These are phyloP conservation scores for Tetragonisca angustula DNA, from an alignment of 2,888 invertebrate genomes.

Conservation along the genomic window DNA sequence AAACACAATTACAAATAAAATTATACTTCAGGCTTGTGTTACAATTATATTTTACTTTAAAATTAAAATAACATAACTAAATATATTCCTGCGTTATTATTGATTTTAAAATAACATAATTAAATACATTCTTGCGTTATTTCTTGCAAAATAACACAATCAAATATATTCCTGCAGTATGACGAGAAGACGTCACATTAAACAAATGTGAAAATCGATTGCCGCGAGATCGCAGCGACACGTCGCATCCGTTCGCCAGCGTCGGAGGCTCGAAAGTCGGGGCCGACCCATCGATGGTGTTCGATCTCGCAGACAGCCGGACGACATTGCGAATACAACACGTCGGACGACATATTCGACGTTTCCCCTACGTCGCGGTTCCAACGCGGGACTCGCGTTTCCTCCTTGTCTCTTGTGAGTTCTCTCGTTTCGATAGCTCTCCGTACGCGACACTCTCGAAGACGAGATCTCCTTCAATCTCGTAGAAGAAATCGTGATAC, in stretches of 20 bases:
- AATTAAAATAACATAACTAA: no score
- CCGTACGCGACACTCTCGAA: background rate
- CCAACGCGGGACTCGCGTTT: background rate
- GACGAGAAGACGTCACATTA: no score
- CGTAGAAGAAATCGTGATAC: background rate
- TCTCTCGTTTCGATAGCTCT: background rate
- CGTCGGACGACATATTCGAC: constrained; percentile 31
- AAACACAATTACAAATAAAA: no score
- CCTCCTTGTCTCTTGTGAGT: background rate
- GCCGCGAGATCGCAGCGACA: background rate
- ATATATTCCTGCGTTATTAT: no score
- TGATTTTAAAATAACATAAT: no score
- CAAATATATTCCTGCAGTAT: no score
- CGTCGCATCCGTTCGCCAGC: background rate
- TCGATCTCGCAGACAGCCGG: constrained; percentile 51
- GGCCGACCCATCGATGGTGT: constrained; percentile 33
- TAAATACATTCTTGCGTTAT: no score
- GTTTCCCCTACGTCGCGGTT: background rate
- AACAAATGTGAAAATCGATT: background rate
- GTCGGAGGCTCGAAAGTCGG: background rate
- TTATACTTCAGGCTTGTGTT: no score
- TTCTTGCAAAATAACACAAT: no score
- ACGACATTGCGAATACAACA: constrained; percentile 50
- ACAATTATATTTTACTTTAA: no score
- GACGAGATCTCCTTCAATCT: constrained; percentile 11